Evolutionary conservation across 30 jellyfish, hydroid and myxozoan genomes (phyloP).

Genomic region (Aurelia sp.): DNA sequence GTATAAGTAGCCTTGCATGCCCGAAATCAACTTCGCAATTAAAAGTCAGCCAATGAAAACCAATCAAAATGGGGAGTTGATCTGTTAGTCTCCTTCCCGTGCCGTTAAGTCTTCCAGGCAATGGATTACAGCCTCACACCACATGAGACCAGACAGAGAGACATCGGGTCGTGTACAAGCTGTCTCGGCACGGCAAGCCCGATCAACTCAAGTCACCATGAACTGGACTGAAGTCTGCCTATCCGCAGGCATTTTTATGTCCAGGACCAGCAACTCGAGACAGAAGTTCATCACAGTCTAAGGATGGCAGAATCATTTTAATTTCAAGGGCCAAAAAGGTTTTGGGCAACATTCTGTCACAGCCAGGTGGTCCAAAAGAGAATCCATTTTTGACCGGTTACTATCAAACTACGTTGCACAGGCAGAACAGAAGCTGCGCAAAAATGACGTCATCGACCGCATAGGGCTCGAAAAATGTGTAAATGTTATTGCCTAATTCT

Average conservation of each 20-base stretch:
- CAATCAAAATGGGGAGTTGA: slow-evolving; percentile 9
- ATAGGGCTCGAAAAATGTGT: too few species aligned
- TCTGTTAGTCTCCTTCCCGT: slow-evolving; percentile 43
- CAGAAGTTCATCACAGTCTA: neutral
- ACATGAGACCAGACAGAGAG: slow-evolving; percentile 36
- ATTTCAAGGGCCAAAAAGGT: too few species aligned
- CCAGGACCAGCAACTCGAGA: slow-evolving; percentile 10
- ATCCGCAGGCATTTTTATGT: neutral
- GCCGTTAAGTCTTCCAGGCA: slow-evolving; percentile 26
- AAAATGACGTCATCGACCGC: too few species aligned
- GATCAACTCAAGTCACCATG: slow-evolving; percentile 28
- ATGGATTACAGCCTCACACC: slow-evolving; percentile 50
- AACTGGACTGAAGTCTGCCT: neutral
- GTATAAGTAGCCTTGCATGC: too few species aligned
- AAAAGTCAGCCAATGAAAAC: neutral
- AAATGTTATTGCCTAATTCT: too few species aligned
- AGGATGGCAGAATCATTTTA: too few species aligned
- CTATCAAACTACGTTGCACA: too few species aligned
- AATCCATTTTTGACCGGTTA: too few species aligned
- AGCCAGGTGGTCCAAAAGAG: too few species aligned
- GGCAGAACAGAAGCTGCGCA: too few species aligned
- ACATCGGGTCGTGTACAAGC: slow-evolving; percentile 35
- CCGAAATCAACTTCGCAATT: neutral
- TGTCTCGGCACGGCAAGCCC: slow-evolving; percentile 67
- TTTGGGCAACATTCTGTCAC: too few species aligned